Evolutionary conservation across 2,113 vertebrate genomes (phyloP), one percentile per base, ranked within the genome.

Genomic region (Diadophis punctatus): DNA sequence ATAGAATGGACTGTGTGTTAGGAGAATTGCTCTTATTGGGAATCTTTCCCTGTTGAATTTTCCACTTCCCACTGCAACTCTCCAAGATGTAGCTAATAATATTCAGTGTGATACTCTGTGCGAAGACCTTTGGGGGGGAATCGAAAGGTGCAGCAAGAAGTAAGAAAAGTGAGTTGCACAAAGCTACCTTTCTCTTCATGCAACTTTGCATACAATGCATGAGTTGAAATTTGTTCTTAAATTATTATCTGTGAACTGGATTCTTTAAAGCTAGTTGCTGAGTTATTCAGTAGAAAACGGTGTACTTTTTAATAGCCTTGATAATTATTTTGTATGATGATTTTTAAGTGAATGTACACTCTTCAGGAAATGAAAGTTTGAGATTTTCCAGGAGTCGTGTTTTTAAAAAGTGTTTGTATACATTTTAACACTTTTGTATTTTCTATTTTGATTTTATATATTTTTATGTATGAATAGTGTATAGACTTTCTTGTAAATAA

Each of bases 371-470:
- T 93, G 95, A 97, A 97, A 96, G 63, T 93, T 96, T 96, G 95
- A 96, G 90, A 97, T 98, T 98, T 98, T 97, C 96, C 97, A 96
- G 95, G 94, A 97, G 95, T 97, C 95, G 95, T 97, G 97, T 98
- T 98, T 98, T 98, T 97, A 96, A 96, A 97, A 95, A 95, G 97
- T 98, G 97, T 98, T 98, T 98, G 97, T 98, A 98, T 95, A 97
- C 97, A 97, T 97, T 98, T 98, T 98, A 98, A 97, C 97, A 97
- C 96, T 98, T 98, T 96, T 97, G 97, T 97, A 98, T 97, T 98
- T 98, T 98, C 96, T 98, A 98, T 97, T 98, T 98, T 98, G 97
- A 95, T 98, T 98, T 98, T 98, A 97, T 98, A 98, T 97, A 98
- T 98, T 98, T 98, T 97, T 98, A 98, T 97, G 97, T 98, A 97